Evolutionary conservation across 2,797 vertebrate genomes (phyloP).

Genomic region (Sebastes dallii): DNA sequence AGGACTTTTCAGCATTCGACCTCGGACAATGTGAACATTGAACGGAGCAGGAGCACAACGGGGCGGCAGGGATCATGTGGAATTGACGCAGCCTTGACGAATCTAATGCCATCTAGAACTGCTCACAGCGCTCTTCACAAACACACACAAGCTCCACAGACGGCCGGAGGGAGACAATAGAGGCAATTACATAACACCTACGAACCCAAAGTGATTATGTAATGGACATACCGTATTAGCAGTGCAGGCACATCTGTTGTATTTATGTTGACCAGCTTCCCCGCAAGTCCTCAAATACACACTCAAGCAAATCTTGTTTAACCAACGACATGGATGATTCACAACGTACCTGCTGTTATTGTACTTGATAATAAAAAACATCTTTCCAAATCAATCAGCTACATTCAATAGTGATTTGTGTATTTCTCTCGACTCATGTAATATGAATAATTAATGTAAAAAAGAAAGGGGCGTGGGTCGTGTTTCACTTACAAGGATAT

Average conservation of each 20-base stretch:
- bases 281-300: neutral
- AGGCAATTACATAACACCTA: conserved; percentile 54
- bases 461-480: conserved; percentile 20
- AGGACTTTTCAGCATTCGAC: conserved; percentile 51
- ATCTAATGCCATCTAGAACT: conserved; percentile 49
- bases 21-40: conserved; percentile 71
- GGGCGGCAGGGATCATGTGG: conserved; percentile 61
- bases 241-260: conserved; percentile 26
- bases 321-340: neutral
- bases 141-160: conserved; percentile 33
- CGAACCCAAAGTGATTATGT: conserved; percentile 30
- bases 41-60: conserved; percentile 48
- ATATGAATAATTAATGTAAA: conserved; percentile 61
- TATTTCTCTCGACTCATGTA: conserved; percentile 26
- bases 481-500: conserved; percentile 43
- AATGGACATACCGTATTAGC: conserved; percentile 27
- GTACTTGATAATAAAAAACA: neutral
- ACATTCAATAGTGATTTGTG: conserved; percentile 30
- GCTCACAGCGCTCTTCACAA: conserved; percentile 17
- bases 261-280: neutral
- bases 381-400: conserved; percentile 30
- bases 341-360: neutral
- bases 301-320: neutral
- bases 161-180: conserved; percentile 39
- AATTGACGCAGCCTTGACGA: conserved; percentile 52